Evolutionary conservation across 2,888 invertebrate species (phyloP).

Genomic region (Drosophila mettleri): DNA sequence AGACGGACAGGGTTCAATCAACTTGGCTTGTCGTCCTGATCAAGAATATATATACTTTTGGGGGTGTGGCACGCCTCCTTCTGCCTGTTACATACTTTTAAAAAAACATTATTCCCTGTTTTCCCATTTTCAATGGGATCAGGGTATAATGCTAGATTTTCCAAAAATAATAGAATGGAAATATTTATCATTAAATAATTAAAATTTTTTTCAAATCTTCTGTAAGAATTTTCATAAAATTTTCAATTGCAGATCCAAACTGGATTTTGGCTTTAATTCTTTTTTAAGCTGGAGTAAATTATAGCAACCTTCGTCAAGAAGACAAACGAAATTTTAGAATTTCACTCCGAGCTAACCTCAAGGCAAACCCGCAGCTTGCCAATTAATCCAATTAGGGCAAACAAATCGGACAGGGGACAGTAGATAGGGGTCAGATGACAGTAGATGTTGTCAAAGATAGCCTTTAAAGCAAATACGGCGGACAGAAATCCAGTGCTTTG

Average conservation of each 20-base stretch:
- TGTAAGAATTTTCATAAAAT: too few species aligned
- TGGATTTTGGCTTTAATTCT: neutral
- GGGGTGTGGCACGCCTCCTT: too few species aligned
- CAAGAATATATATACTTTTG: too few species aligned
- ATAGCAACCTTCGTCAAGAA: neutral
- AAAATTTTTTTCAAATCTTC: too few species aligned
- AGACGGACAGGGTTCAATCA: too few species aligned
- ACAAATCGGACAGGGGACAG: constrained; percentile 12
- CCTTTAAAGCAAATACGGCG: constrained; percentile 13
- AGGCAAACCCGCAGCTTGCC: constrained; percentile 41
- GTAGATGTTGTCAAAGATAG: constrained; percentile 1
- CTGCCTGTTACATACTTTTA: too few species aligned
- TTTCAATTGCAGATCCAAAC: neutral
- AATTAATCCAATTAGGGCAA: constrained; percentile 70
- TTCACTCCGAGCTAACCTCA: constrained; percentile 52
- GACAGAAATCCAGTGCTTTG: constrained; percentile 35
- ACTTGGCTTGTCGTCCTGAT: too few species aligned
- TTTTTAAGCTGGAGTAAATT: neutral
- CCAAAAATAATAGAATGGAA: too few species aligned
- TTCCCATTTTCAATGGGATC: too few species aligned
- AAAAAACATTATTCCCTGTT: too few species aligned
- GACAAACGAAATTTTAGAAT: constrained; percentile 15
- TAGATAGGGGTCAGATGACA: constrained; percentile 1
- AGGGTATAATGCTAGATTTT: too few species aligned
- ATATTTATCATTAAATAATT: too few species aligned